A percentile compares a stretch with the other conserved stretches of the same genome.
phyloP scores from a whole-genome alignment of 2,888 invertebrate genomes.

The Macrosoma leucophasiata region DNA sequence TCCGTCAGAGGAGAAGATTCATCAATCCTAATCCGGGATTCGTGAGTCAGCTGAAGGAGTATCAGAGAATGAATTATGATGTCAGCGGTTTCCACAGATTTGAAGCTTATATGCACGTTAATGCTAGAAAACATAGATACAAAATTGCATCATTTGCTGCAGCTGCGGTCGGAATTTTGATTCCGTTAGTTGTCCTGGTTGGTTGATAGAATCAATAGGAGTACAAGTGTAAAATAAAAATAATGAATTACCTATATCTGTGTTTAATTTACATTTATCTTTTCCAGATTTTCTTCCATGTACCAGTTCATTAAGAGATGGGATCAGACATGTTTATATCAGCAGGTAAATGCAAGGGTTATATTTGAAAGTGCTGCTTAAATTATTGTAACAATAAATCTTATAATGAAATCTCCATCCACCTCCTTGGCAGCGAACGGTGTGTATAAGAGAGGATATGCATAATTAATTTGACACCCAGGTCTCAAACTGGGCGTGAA shows the following conservation, averaged over 20 bases:
- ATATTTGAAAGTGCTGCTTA: no score
- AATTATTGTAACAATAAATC: no score
- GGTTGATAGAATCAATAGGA: constrained; percentile 32
- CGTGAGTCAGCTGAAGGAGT: constrained; percentile 91
- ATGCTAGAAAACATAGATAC: constrained; percentile 54
- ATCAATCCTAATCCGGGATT: constrained; percentile 97
- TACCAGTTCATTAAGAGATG: no score
- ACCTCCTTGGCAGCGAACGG: no score
- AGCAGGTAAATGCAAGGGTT: no score
- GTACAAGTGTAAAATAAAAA: constrained; percentile 12
- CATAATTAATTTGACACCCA: no score
- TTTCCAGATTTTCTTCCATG: constrained; percentile 10
- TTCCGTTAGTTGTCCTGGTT: constrained; percentile 53
- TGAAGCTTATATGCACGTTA: constrained; percentile 57
- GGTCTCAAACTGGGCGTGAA: constrained; percentile 27
- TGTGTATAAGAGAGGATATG: no score
- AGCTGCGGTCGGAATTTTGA: constrained; percentile 47
- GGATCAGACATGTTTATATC: no score
- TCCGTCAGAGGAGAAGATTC: constrained; percentile 89
- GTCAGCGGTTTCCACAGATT: constrained; percentile 50
- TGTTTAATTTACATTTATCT: constrained; percentile 2
- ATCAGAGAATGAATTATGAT: constrained; percentile 50
- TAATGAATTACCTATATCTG: constrained; percentile 4
- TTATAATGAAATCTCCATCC: no score
- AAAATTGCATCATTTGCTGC: constrained; percentile 59